Evolutionary conservation across 2,888 invertebrate genomes (phyloP).

Genomic region (Mythimna ferrago): DNA sequence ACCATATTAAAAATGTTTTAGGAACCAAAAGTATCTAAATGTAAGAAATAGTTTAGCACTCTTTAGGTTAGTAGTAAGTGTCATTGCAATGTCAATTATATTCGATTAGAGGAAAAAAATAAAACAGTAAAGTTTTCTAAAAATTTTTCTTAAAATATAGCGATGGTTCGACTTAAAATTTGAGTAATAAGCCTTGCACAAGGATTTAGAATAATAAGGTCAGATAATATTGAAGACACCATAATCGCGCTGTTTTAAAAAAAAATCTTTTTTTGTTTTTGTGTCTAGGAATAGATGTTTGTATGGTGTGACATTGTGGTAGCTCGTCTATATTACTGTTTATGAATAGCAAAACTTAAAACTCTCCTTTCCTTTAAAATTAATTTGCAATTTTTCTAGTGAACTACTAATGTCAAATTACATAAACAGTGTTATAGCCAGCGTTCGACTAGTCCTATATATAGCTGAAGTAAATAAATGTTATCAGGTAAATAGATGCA

Average conservation of each 20-base stretch:
- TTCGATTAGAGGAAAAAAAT: conserved; percentile 87
- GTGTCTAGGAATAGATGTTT: conserved; percentile 80
- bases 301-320: conserved; percentile 80
- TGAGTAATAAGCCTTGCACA: conserved; percentile 71
- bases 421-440: conserved; percentile 83
- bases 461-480: conserved; percentile 83
- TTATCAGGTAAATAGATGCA: conserved; percentile 89
- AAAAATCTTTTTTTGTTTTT: conserved; percentile 69
- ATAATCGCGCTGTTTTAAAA: conserved; percentile 69
- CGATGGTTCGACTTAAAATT: conserved; percentile 69
- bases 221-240: conserved; percentile 68
- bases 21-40: conserved; percentile 84
- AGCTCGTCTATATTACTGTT: conserved; percentile 78
- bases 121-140: conserved; percentile 87
- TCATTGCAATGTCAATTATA: conserved; percentile 90
- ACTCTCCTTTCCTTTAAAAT: conserved; percentile 40
- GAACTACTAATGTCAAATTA: conserved; percentile 64
- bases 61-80: conserved; percentile 89
- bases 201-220: conserved; percentile 74
- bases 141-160: conserved; percentile 79
- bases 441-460: conserved; percentile 75
- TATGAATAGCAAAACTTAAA: conserved; percentile 66
- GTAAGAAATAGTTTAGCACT: conserved; percentile 88
- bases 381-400: conserved; percentile 54
- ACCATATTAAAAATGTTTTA: conserved; percentile 73